A percentile compares a stretch with the other conserved stretches of the same genome.
Conservation (phyloP, 2,113 vertebrate genomes). For the Verasper variegatus region DNA sequence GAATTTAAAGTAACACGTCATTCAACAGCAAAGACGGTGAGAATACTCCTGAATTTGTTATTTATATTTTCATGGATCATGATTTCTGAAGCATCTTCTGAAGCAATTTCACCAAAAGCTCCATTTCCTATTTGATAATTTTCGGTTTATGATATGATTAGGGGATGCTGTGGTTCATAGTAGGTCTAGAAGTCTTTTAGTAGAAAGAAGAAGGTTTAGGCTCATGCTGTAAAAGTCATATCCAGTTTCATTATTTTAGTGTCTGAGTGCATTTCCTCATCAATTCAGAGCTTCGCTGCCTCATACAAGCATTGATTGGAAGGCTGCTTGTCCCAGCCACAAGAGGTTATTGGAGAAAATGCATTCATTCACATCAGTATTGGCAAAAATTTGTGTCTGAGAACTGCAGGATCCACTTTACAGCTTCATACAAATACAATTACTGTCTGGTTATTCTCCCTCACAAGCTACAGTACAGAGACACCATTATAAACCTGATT, state of each 20-base stretch:
- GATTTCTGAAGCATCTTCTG: neutral
- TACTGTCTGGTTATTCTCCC: neutral
- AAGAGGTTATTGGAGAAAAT: neutral
- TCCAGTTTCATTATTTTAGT: slow-evolving; percentile 2
- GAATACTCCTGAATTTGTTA: neutral
- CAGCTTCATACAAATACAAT: neutral
- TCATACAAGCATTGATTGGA: too few relatives aligned
- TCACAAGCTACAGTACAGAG: neutral
- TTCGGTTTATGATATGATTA: neutral
- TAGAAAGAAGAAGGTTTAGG: slow-evolving; percentile 11
- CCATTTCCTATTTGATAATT: neutral
- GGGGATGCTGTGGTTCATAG: neutral
- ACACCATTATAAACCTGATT: neutral
- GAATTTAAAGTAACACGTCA: neutral
- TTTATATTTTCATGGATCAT: neutral
- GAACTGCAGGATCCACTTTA: neutral
- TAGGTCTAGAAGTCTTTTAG: neutral
- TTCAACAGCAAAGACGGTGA: too few relatives aligned
- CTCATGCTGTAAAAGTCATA: slow-evolving; percentile 11
- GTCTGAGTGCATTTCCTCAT: slow-evolving; percentile 18
- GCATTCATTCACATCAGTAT: neutral
- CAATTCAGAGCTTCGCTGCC: too few relatives aligned
- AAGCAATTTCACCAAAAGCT: too few relatives aligned
- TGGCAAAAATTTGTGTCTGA: neutral
- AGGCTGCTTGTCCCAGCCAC: neutral